Base-by-base conservation (phyloP, 2,113 vertebrate species). In the Porphyrio hochstetteri region DNA sequence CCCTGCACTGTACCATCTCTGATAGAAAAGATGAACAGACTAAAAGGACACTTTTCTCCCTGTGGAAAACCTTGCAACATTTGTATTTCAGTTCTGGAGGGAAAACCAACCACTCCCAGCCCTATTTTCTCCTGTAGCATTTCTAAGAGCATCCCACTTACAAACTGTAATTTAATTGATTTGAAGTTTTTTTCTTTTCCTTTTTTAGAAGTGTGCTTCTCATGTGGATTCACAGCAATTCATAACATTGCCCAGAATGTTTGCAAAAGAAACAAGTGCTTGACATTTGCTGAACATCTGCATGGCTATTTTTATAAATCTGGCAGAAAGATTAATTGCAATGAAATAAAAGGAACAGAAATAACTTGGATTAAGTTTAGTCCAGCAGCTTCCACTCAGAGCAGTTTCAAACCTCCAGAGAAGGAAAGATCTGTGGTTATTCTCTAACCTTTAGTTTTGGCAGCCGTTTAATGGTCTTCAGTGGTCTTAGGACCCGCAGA, bases 381-480 rank as follows among this genome's bases (percentile, higher is more conserved):
- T 5, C 67, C 71, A 27, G 27, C 80, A 56, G 24, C 78, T 63
- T 46, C 36, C 36, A 11, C 50, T n/a, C 50, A 35, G 40, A 65
- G 9, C 19, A 5, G 31, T 1, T 67, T 40, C 57, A 75, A 71
- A 27, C 18, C 53, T 27, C 69, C 53, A 75, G 28, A 68, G 59
- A 55, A 87, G 63, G 74, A 33, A 65, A 81, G 14, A 31, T 67
- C 3, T 4, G 6, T 60, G 23, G 31, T 87, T 72, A 3, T 69
- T 74, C 44, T 93, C 97, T 88, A 86, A 99, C 99, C 99, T 99
- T 99, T 53, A 99, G 97, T 74, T 99, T 99, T 33, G 99, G 99
- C 78, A 99, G 98, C 7, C 99, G 96, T 72, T 99, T 99, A 95
- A 99, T 99, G 91, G 99, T 99, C 98, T 99, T 99, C 93, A 99